These are phyloP conservation scores for Petaurus breviceps DNA, from an alignment of 2,113 vertebrate genomes.

Conservation along the genomic window DNA sequence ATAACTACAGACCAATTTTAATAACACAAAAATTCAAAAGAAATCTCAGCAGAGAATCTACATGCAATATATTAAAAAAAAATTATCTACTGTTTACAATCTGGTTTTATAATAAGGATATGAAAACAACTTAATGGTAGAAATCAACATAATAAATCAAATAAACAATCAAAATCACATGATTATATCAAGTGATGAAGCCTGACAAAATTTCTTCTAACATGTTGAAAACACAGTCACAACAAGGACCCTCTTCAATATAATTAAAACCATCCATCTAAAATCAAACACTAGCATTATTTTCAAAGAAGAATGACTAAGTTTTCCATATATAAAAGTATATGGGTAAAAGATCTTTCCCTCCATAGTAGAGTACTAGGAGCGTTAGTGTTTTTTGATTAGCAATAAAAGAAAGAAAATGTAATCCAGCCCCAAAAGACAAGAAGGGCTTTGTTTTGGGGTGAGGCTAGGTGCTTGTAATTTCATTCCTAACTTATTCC, in stretches of 20 bases:
- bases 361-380: not conserved
- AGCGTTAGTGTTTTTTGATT: not conserved
- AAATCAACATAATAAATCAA: not conserved
- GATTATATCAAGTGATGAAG: not conserved
- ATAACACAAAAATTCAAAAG: not conserved
- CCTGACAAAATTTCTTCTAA: not conserved
- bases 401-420: not conserved
- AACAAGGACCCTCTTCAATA: not conserved
- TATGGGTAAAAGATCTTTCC: not conserved
- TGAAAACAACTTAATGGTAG: not conserved
- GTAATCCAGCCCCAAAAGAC: not conserved
- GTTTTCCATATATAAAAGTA: not conserved
- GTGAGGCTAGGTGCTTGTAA: not conserved
- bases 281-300: not conserved
- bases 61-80: not conserved
- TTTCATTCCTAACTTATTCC: not conserved
- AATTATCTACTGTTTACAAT: not conserved
- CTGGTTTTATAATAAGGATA: not conserved
- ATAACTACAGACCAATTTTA: not conserved
- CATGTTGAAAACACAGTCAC: not conserved
- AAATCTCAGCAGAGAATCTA: not conserved
- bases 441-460: not conserved
- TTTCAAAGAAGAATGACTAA: not conserved
- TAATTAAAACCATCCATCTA: not conserved
- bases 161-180: not conserved